phyloP scores from a whole-genome alignment of 2,797 vertebrate species.

The Gallinago nigripennis region DNA sequence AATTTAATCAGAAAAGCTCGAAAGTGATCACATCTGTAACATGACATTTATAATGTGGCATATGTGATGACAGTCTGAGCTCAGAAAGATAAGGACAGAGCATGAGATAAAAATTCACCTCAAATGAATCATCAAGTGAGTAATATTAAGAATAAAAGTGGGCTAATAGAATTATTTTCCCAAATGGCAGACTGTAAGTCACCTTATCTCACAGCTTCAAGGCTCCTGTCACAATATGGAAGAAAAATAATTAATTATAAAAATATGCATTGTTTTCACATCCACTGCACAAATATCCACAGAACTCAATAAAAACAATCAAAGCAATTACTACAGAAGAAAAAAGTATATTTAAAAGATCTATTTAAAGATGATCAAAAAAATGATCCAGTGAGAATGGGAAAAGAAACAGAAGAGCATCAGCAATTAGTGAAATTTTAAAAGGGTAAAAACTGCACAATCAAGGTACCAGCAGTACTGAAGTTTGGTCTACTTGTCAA shows the following conservation, averaged over 20 bases:
- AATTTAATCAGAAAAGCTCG: neutral
- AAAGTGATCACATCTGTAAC: neutral
- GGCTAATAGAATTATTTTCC: neutral
- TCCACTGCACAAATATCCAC: neutral
- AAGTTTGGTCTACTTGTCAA: neutral
- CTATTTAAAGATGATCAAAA: neutral
- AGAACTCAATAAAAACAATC: neutral
- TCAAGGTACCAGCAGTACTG: neutral
- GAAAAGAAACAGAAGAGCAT: neutral
- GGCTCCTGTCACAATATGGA: neutral
- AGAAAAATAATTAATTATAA: neutral
- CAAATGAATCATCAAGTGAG: neutral
- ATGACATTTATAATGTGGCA: neutral
- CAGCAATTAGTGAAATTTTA: neutral
- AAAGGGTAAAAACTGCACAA: neutral
- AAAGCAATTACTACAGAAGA: neutral
- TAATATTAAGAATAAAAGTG: neutral
- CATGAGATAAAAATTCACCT: neutral
- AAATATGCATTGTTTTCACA: neutral
- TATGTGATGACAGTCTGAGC: neutral
- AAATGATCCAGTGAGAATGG: neutral
- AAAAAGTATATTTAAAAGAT: neutral
- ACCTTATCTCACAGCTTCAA: neutral
- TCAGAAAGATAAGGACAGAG: neutral
- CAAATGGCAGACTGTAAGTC: neutral